These are phyloP conservation scores for Puntigrus tetrazona DNA, from an alignment of 2,113 vertebrate genomes.

Conservation along the genomic window DNA sequence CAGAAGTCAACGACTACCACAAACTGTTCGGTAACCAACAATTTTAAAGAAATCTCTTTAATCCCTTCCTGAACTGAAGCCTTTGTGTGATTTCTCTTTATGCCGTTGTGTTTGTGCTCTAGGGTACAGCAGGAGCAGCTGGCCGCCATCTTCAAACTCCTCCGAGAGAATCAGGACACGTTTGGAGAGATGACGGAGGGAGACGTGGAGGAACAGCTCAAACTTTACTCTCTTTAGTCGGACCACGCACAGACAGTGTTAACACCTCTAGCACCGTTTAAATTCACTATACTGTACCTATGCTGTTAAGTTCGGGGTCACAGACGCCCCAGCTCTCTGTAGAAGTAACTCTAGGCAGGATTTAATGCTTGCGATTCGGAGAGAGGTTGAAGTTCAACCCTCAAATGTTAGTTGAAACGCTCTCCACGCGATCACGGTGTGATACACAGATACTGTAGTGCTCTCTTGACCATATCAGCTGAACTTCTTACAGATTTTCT, in stretches of 20 bases:
- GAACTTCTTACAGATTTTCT: not conserved
- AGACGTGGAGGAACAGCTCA: slow-evolving; percentile 66
- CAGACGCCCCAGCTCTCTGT: not conserved
- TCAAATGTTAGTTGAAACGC: not conserved
- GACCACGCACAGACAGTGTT: not conserved
- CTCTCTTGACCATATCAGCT: not conserved
- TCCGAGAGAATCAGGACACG: slow-evolving; percentile 81
- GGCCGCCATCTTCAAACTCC: slow-evolving; percentile 85
- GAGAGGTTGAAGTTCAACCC: not conserved
- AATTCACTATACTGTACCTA: not conserved
- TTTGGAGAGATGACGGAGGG: slow-evolving; percentile 84
- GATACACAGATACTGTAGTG: not conserved
- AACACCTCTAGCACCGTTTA: not conserved
- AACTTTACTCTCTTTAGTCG: slow-evolving; percentile 52
- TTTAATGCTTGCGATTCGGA: not conserved
- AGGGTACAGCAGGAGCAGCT: slow-evolving; percentile 86
- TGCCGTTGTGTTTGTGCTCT: slow-evolving; percentile 64
- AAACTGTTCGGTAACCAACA: not conserved
- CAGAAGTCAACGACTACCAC: not conserved
- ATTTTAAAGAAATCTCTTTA: not conserved
- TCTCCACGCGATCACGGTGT: not conserved
- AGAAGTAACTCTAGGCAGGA: not conserved
- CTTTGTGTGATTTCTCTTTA: not conserved
- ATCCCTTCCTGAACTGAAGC: not conserved
- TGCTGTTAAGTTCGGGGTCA: not conserved